A percentile compares a stretch with the other conserved stretches of the same genome.
Conservation (phyloP, 2,797 vertebrate species). For the Euthynnus affinis region DNA sequence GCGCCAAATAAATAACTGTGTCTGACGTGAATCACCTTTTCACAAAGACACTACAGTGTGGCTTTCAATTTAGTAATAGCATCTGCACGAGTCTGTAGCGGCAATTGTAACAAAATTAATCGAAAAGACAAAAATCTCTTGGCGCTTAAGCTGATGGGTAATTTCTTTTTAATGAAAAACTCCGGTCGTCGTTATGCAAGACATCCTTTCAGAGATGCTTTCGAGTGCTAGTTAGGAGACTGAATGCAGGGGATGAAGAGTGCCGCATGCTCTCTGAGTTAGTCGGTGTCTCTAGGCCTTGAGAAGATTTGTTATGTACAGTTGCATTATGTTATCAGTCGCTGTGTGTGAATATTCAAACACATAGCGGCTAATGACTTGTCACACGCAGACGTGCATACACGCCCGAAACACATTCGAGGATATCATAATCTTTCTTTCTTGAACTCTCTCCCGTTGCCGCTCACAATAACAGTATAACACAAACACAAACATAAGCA, state of each 20-base stretch:
- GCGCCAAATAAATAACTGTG: slow-evolving; percentile 54
- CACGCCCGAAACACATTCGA: slow-evolving; percentile 23
- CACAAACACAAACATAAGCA: slow-evolving; percentile 46
- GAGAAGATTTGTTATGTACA: slow-evolving; percentile 50
- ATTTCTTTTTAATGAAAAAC: slow-evolving; percentile 71
- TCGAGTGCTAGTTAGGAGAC: slow-evolving; percentile 50
- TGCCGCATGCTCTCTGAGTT: slow-evolving; percentile 30
- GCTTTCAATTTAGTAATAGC: slow-evolving; percentile 66
- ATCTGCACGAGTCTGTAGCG: slow-evolving; percentile 43
- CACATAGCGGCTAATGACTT: slow-evolving; percentile 65
- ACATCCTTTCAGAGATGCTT: slow-evolving; percentile 55
- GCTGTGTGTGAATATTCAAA: slow-evolving; percentile 62
- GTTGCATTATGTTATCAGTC: slow-evolving; percentile 49
- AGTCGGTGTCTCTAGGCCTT: slow-evolving; percentile 48
- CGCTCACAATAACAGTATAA: slow-evolving; percentile 21
- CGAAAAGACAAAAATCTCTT: slow-evolving; percentile 51
- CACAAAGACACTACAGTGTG: slow-evolving; percentile 42
- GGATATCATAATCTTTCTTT: slow-evolving; percentile 50
- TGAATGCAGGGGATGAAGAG: slow-evolving; percentile 48
- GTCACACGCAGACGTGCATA: slow-evolving; percentile 53
- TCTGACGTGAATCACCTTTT: slow-evolving; percentile 38
- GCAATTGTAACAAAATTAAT: slow-evolving; percentile 71
- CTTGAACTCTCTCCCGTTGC: slow-evolving; percentile 29
- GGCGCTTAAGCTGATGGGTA: slow-evolving; percentile 61
- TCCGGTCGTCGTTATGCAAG: slow-evolving; percentile 47